Percentiles rank a stretch among this genome's conserved stretches.
Evolutionary conservation across 2,797 vertebrate genomes (phyloP).

Genomic region (Dromococcyx pavoninus): DNA sequence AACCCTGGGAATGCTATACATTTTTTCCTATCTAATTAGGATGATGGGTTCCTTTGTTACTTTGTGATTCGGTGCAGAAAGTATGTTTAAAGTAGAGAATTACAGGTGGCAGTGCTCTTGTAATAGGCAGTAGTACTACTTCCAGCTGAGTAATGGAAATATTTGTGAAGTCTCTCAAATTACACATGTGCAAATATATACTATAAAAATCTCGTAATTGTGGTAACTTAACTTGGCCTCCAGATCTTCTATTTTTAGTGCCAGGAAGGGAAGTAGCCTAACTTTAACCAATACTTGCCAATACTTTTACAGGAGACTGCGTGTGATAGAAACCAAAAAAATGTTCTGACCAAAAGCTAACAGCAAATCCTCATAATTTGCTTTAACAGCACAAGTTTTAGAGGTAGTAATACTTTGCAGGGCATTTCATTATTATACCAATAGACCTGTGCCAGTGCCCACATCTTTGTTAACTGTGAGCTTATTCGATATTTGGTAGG

Average conservation of each 20-base stretch:
- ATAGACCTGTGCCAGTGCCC: not conserved
- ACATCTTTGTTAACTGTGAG: not conserved
- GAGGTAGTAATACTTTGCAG: not conserved
- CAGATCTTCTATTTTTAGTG: not conserved
- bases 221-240: not conserved
- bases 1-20: not conserved
- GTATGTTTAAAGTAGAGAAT: not conserved
- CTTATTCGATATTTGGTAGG: not conserved
- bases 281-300: not conserved
- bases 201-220: not conserved
- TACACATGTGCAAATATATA: not conserved
- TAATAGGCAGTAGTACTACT: not conserved
- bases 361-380: not conserved
- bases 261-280: not conserved
- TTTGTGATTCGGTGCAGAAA: not conserved
- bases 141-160: not conserved
- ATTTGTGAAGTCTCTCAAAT: not conserved
- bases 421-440: not conserved
- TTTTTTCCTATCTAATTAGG: not conserved
- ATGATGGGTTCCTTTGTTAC: not conserved
- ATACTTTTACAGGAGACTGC: not conserved
- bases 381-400: not conserved
- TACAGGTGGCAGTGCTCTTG: not conserved
- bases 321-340: not conserved
- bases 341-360: not conserved